Conservation (phyloP, 2,888 invertebrate genomes). For the Conomelus anceps region DNA sequence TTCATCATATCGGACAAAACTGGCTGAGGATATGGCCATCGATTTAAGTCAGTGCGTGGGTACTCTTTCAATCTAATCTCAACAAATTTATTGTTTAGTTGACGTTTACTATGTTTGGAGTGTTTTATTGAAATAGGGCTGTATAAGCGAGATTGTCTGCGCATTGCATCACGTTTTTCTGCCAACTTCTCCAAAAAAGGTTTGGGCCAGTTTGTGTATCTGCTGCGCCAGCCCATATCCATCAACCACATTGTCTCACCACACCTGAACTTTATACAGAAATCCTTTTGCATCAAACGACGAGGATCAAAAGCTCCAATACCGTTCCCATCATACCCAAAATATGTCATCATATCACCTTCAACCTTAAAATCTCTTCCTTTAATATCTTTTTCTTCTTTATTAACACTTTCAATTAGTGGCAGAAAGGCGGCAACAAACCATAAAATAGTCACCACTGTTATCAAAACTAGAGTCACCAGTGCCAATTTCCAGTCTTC, state of each 20-base stretch:
- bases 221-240: background rate
- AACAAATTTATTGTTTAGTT: too few species aligned
- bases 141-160: too few species aligned
- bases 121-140: too few species aligned
- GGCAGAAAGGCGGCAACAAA: background rate
- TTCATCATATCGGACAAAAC: too few species aligned
- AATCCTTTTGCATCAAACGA: background rate
- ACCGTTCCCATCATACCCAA: background rate
- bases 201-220: background rate
- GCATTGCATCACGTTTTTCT: too few species aligned
- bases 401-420: background rate
- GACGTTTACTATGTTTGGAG: too few species aligned
- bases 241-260: background rate
- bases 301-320: background rate
- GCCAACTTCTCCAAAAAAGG: background rate
- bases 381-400: background rate
- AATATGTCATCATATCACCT: background rate
- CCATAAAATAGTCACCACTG: background rate
- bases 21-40: too few species aligned
- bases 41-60: too few species aligned
- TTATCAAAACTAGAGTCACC: background rate
- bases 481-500: background rate
- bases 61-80: too few species aligned
- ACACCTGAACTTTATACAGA: background rate
- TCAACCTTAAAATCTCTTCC: background rate